Evolutionary conservation across 1,140 invertebrate species (phyloP).

Genomic region (Pollicipes pollicipes): DNA sequence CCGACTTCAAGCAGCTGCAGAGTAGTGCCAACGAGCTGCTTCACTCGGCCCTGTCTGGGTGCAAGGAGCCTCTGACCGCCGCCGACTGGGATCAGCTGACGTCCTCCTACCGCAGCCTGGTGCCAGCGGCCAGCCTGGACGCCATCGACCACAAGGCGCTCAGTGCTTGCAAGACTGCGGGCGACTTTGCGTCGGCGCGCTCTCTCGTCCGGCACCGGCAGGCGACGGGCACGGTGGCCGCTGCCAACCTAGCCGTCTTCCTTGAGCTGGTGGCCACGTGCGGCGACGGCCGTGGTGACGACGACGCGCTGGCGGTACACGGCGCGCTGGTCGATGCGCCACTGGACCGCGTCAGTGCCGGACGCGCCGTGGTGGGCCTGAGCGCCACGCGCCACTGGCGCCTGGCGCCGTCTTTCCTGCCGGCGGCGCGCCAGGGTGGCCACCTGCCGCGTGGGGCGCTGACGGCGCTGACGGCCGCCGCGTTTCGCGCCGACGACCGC

Average conservation of each 20-base stretch:
- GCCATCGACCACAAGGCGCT: background rate
- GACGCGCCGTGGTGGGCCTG: background rate
- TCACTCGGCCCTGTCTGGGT: background rate
- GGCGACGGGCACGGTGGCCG: background rate
- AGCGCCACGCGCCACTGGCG: background rate
- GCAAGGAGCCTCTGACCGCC: background rate
- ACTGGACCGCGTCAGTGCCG: background rate
- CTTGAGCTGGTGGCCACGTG: background rate
- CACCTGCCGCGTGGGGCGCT: background rate
- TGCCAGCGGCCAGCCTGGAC: background rate
- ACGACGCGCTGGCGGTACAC: background rate
- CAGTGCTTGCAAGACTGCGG: background rate
- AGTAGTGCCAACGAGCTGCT: background rate
- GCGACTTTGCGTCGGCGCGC: background rate
- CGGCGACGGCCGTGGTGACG: background rate
- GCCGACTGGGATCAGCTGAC: background rate
- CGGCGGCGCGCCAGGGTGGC: too few relatives aligned
- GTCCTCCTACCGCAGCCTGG: background rate
- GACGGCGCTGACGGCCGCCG: background rate
- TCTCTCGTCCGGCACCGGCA: background rate
- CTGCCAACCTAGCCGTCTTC: background rate
- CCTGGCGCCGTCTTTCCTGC: background rate
- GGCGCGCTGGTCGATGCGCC: background rate
- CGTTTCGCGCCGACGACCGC: background rate
- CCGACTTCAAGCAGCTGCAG: background rate